Evolutionary conservation across 2,888 invertebrate genomes (phyloP), one percentile per base, ranked within the genome.

Genomic region (Thecocarcelia acutangulata): DNA sequence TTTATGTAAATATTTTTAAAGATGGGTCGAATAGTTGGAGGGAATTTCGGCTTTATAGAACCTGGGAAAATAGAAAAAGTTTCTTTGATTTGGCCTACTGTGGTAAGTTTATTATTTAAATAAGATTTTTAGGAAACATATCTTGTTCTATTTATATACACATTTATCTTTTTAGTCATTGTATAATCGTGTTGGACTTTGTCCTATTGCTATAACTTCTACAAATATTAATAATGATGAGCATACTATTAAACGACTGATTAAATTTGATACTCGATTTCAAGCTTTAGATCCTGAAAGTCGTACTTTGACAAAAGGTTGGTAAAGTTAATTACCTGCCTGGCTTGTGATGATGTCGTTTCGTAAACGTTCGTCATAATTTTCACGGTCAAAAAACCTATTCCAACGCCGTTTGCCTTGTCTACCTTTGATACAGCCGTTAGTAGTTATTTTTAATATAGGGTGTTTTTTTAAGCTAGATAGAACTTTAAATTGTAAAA

Each of bases 51-150:
- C 8, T 48, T 63, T 0, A 83, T 90, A n/a, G 86, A 86, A 50
- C 80, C 89, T 4, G 89, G 87, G 6, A 84, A 78, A 9, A 72
- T 83, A 50, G 82, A 87, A 73, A 86, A 86, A 0, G 85, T 90
- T 3, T 89, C 89, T 2, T 63, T 90, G 12, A 85, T 90, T 19
- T 90, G 87, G 87, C 90, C 90, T 37, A 90, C 90, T 40, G 85
- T 88, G 74, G 90, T 90, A 78, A 81, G 85, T 9, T 84, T 40
- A 13, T 17, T 15, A n/a, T 48, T 46, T 2, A 40, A 44, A 12
- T 17, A 19, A 15, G 3, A 21, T n/a, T 17, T 42, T 46, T 17
- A 42, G 0, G 13, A 37, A 44, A 46, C 33, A 33, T 15, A 68
- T 42, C n/a, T n/a, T n/a, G n/a, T n/a, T n/a, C n/a, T n/a, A n/a